phyloP scores from a whole-genome alignment of 2,113 vertebrate genomes.

The Picathartes gymnocephalus region DNA sequence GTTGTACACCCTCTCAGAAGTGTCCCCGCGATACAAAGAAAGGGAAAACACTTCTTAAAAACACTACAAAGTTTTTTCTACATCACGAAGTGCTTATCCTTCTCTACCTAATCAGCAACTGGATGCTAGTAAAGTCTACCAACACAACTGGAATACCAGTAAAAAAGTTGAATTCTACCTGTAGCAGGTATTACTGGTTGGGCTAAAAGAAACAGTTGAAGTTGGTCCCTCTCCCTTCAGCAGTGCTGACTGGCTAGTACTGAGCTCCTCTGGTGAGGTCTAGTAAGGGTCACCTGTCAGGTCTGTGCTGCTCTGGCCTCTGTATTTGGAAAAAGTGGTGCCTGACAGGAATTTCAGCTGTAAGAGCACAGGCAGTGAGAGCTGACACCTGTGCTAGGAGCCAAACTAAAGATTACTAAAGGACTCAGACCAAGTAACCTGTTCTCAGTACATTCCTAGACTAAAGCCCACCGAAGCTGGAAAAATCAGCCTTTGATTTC shows the following conservation, averaged over 20 bases:
- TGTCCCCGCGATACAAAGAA: accelerated
- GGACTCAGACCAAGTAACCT: accelerated
- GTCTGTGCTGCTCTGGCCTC: neutral
- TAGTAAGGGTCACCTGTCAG: neutral
- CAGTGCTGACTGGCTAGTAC: accelerated
- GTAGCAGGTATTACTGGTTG: neutral
- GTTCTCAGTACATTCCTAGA: neutral
- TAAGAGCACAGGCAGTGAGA: neutral
- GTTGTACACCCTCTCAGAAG: neutral
- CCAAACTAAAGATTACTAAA: neutral
- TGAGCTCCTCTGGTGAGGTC: neutral
- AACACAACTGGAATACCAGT: accelerated
- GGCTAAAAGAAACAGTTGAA: neutral
- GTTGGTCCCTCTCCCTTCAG: neutral
- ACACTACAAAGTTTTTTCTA: neutral
- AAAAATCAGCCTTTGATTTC: neutral
- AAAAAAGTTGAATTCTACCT: neutral
- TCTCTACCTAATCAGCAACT: neutral
- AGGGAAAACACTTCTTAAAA: neutral
- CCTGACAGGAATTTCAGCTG: neutral
- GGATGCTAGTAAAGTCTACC: neutral
- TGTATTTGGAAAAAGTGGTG: neutral
- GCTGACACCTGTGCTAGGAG: neutral
- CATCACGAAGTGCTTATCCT: neutral
- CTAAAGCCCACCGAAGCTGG: neutral